Conservation (phyloP, 1,140 invertebrate species). For the Heliconius melpomene region DNA sequence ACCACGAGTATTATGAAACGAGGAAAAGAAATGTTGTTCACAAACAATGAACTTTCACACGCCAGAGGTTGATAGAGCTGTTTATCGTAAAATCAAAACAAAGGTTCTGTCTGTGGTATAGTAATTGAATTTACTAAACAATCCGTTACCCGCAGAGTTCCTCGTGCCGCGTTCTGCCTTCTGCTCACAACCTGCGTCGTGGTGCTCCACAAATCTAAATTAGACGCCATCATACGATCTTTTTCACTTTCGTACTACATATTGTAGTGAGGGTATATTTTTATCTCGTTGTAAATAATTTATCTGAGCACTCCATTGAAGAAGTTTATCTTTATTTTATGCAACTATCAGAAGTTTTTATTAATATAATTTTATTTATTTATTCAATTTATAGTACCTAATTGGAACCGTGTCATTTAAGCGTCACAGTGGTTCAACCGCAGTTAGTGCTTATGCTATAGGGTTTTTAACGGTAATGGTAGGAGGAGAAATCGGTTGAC, state of each 20-base stretch:
- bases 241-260: conserved; percentile 6
- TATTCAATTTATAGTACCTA: too few relatives aligned
- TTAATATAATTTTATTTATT: too few relatives aligned
- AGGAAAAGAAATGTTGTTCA: conserved; percentile 12
- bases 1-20: conserved; percentile 15
- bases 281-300: background rate
- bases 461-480: too few relatives aligned
- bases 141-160: conserved; percentile 61
- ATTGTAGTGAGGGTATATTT: background rate
- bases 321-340: background rate
- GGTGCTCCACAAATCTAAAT: conserved; percentile 11
- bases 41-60: conserved; percentile 78
- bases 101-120: conserved; percentile 56
- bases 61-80: conserved; percentile 66
- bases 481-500: too few relatives aligned
- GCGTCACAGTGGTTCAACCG: too few relatives aligned
- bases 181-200: conserved; percentile 10
- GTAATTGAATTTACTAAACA: conserved; percentile 79
- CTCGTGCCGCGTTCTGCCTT: conserved; percentile 26
- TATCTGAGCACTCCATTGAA: background rate
- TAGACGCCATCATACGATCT: conserved; percentile 2
- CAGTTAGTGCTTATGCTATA: too few relatives aligned
- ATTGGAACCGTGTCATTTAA: too few relatives aligned
- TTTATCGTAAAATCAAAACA: conserved; percentile 66
- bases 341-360: background rate